phyloP scores from a whole-genome alignment of 1,140 invertebrate genomes.

The Drosophila saltans region DNA sequence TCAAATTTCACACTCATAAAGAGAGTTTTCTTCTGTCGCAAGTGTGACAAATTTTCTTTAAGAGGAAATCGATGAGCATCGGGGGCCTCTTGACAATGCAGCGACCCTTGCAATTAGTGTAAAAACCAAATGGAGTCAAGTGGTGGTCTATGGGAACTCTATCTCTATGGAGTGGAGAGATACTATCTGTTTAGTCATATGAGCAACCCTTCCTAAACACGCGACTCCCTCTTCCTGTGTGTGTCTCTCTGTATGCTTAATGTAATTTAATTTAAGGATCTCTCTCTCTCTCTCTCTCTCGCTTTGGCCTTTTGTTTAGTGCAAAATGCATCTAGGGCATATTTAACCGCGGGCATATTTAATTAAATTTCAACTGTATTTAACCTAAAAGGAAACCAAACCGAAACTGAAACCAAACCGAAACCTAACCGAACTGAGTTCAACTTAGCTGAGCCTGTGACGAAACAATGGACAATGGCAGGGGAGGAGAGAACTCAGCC shows the following conservation, averaged over 20 bases:
- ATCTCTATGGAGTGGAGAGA: not conserved
- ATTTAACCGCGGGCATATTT: constrained; percentile 71
- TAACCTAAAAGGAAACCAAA: constrained; percentile 64
- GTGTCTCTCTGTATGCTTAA: constrained; percentile 19
- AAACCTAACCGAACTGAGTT: not conserved
- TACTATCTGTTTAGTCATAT: constrained; percentile 1
- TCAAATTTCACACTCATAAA: constrained; percentile 71
- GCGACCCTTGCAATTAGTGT: constrained; percentile 61
- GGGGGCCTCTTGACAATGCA: constrained; percentile 42
- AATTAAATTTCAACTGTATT: constrained; percentile 78
- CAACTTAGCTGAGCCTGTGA: constrained; percentile 12
- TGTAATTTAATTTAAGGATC: constrained; percentile 68
- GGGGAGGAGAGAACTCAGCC: constrained; percentile 18
- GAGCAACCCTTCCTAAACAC: constrained; percentile 38
- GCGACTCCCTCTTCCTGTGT: constrained; percentile 29
- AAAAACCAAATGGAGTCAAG: constrained; percentile 51
- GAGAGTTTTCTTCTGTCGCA: constrained; percentile 5
- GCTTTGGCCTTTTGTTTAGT: constrained; percentile 38
- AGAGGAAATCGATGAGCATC: constrained; percentile 48
- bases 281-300: not conserved
- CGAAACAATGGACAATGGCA: constrained; percentile 33
- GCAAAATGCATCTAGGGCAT: constrained; percentile 34
- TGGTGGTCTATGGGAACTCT: constrained; percentile 37
- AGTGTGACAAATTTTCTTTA: constrained; percentile 27
- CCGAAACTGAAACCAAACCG: constrained; percentile 15